Evolutionary conservation across 2,113 vertebrate species (phyloP).

Genomic region (Neolamprologus fasciatus): DNA sequence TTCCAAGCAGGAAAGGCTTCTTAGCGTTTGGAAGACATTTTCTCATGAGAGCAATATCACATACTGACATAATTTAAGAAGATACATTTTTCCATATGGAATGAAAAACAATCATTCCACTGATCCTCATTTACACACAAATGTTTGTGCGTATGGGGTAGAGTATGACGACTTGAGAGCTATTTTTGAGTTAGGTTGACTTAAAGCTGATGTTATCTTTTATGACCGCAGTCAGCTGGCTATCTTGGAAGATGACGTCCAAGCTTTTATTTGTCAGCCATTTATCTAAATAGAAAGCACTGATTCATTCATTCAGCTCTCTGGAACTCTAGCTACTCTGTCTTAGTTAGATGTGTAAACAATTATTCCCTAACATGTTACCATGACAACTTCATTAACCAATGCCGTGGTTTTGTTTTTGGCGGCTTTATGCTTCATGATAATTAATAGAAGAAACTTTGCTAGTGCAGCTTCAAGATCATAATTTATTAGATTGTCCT

Average conservation of each 20-base stretch:
- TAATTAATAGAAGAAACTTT: conserved; percentile 6
- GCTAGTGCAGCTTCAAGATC: not conserved
- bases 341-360: not conserved
- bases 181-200: not conserved
- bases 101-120: not conserved
- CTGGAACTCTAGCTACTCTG: not conserved
- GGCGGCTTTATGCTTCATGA: not conserved
- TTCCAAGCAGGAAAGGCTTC: not conserved
- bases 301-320: not conserved
- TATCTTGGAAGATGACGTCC: not conserved
- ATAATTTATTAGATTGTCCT: conserved; percentile 25
- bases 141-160: not conserved
- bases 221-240: not conserved
- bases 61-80: not conserved
- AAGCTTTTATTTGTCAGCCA: not conserved
- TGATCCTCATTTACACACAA: not conserved
- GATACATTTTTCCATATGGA: not conserved
- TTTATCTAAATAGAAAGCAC: not conserved
- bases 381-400: not conserved
- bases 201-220: not conserved
- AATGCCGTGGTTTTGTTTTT: not conserved
- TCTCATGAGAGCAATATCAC: not conserved
- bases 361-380: not conserved
- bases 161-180: not conserved
- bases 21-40: not conserved